Base-by-base conservation (phyloP, 2,888 invertebrate species). In the Drosophila paranaensis region DNA sequence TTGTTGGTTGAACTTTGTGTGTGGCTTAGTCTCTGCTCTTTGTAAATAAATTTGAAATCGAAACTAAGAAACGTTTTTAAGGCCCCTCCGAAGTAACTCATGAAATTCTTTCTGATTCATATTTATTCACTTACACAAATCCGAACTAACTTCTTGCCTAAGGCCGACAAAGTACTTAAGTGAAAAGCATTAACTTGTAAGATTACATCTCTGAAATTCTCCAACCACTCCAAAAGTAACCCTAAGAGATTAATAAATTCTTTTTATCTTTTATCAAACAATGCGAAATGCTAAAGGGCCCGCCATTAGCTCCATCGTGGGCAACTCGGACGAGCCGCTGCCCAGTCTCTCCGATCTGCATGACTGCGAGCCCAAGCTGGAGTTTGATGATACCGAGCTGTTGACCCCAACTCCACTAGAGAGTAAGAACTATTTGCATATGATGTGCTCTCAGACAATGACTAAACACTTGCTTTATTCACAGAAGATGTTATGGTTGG, bases 311-410 rank as follows among this genome's bases (percentile, higher is more conserved):
- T 73, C 92, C 72, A 83, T 93, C 74, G 92, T 93, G 70, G 92
- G 92, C 71, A 94, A 95, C 79, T 93, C 94, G 68, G 97, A 97
- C 76, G 97, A 97, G 90, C 95, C 96, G 10, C 96, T 96, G 92
- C 97, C 97, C 58, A 98, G 98, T 93, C 94, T 98, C 69, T 97
- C 97, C 39, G 98, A 97, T 93, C 96, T 95, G 92, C 97, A 97
- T 92, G 98, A 98, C 93, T 97, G 98, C 92, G 98, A 99, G 92
- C 98, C 98, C 14, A 97, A 97, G 93, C 94, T 98, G 91, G 98
- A 98, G 93, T 98, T 98, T 94, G 98, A 99, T 94, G 98, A 98
- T 93, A 97, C 97, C 14, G 98, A 98, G 93, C 93, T 97, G 66
- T 95, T 95, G 88, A 95, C 96, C 88, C 94, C 95, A 65, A 94